Conservation (phyloP, 2,888 invertebrate species). For the Ennomos fuscantarius region DNA sequence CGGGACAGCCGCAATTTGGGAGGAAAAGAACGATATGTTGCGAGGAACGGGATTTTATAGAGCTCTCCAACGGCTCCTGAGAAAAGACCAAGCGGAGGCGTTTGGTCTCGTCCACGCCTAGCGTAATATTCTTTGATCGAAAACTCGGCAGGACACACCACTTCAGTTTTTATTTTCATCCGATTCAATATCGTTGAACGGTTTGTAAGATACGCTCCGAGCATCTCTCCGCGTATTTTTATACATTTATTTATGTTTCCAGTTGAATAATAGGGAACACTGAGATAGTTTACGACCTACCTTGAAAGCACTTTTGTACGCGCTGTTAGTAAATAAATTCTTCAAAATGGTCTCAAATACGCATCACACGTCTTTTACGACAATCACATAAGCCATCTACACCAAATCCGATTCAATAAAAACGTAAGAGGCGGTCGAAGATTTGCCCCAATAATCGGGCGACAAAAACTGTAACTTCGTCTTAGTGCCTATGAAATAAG, state of each 20-base stretch:
- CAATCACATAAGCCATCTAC: conserved; percentile 62
- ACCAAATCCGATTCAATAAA: conserved; percentile 73
- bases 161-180: conserved; percentile 75
- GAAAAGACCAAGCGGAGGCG: conserved; percentile 71
- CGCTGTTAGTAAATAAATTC: conserved; percentile 45
- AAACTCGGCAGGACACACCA: conserved; percentile 71
- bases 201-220: conserved; percentile 56
- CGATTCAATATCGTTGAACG: conserved; percentile 71
- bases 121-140: conserved; percentile 81
- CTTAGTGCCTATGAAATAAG: conserved; percentile 80
- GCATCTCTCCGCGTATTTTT: conserved; percentile 46
- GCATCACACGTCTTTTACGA: conserved; percentile 61
- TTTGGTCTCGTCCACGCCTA: conserved; percentile 58
- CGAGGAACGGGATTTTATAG: conserved; percentile 79
- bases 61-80: conserved; percentile 62
- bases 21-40: conserved; percentile 81
- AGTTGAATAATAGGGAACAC: conserved; percentile 40
- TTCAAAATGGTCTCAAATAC: conserved; percentile 38
- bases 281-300: conserved; percentile 43
- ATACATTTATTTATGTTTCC: conserved; percentile 43
- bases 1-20: conserved; percentile 82
- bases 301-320: conserved; percentile 33
- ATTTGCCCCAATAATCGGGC: conserved; percentile 76
- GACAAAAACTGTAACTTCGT: conserved; percentile 76
- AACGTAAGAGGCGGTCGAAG: conserved; percentile 68